These are phyloP conservation scores for Pseudomyrmex dendroicus DNA, from an alignment of 1,140 invertebrate species.

Conservation along the genomic window DNA sequence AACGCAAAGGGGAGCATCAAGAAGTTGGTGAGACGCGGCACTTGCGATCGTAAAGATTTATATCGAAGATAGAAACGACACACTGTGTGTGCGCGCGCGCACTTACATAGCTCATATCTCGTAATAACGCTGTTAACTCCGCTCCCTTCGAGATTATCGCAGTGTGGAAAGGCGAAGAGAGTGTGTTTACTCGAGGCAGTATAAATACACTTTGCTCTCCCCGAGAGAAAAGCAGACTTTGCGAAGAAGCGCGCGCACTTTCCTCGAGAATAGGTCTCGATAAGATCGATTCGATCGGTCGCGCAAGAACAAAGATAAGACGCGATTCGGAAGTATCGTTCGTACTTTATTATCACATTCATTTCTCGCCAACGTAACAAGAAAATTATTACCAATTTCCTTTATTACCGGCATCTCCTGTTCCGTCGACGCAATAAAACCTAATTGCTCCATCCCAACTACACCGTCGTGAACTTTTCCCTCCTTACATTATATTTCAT, in stretches of 20 bases:
- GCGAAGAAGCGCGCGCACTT: neutral
- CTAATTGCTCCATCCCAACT: constrained; percentile 16
- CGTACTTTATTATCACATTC: constrained; percentile 37
- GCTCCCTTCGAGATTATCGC: constrained; percentile 14
- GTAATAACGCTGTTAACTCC: constrained; percentile 34
- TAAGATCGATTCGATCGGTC: constrained; percentile 8
- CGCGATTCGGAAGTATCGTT: constrained; percentile 40
- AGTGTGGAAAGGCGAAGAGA: neutral
- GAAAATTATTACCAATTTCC: constrained; percentile 58
- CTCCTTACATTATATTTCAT: neutral
- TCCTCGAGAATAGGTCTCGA: neutral
- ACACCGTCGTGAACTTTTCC: constrained; percentile 33
- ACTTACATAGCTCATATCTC: neutral
- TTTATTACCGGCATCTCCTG: constrained; percentile 39
- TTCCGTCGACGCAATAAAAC: constrained; percentile 29
- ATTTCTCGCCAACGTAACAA: constrained; percentile 20
- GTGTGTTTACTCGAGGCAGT: neutral
- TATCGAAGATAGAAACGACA: constrained; percentile 41
- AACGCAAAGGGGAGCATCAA: neutral
- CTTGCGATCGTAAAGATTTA: constrained; percentile 47
- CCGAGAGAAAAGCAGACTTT: neutral
- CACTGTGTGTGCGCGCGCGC: neutral
- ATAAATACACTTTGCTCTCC: constrained; percentile 20
- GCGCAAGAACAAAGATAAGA: constrained; percentile 12
- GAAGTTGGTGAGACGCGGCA: constrained; percentile 4